Percentiles rank a stretch among this genome's conserved stretches.
phyloP scores from a whole-genome alignment of 2,888 invertebrate genomes.

The Agrenia bidenticulata region DNA sequence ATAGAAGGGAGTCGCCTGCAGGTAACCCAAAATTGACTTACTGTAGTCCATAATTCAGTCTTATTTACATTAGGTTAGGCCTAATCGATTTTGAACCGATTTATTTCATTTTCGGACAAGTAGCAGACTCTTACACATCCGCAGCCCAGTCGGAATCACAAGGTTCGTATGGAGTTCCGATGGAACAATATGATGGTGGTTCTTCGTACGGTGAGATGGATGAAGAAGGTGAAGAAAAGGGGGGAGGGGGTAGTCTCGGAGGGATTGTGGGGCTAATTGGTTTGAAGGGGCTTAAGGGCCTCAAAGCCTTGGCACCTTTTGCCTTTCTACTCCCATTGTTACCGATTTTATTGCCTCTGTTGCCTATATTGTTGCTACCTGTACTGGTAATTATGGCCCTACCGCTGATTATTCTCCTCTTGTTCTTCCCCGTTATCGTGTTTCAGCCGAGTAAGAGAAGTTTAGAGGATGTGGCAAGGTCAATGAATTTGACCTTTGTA shows the following conservation, averaged over 20 bases:
- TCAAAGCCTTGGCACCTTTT: slow-evolving; percentile 16
- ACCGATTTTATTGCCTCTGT: slow-evolving; percentile 26
- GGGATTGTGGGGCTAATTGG: slow-evolving; percentile 32
- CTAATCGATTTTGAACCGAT: too few species aligned
- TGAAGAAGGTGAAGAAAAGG: slow-evolving; percentile 4
- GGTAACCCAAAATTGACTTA: too few species aligned
- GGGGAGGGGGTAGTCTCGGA: slow-evolving; percentile 17
- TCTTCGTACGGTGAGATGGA: neutral
- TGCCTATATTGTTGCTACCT: slow-evolving; percentile 21
- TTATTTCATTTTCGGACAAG: neutral
- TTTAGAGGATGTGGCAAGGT: neutral
- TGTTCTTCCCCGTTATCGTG: too few species aligned
- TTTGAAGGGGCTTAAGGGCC: slow-evolving; percentile 33
- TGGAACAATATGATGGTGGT: neutral
- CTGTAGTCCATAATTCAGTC: neutral
- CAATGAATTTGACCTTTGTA: neutral
- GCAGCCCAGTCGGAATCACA: neutral
- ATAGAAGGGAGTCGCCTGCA: slow-evolving; percentile 10
- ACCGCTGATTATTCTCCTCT: too few species aligned
- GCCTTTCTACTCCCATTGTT: slow-evolving; percentile 15
- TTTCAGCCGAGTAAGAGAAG: too few species aligned
- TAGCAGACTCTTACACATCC: neutral
- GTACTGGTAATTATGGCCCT: too few species aligned
- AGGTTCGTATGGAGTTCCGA: neutral
- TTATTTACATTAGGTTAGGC: too few species aligned